These are phyloP conservation scores for Urocolius indicus DNA, from an alignment of 2,113 vertebrate species.

Conservation along the genomic window DNA sequence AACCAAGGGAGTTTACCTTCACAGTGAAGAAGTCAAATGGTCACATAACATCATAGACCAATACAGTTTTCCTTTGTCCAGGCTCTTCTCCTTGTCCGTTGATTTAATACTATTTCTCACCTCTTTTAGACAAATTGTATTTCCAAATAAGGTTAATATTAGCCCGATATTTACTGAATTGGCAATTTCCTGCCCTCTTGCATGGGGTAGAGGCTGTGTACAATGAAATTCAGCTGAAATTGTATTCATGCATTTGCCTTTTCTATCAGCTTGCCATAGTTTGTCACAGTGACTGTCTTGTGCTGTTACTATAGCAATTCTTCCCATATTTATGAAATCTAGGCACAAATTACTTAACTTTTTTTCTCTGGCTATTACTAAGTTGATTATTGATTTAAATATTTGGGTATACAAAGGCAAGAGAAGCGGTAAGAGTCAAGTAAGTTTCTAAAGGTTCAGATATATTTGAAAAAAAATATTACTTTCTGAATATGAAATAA, in stretches of 20 bases:
- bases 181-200: neutral
- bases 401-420: neutral
- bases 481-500: neutral
- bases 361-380: neutral
- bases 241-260: neutral
- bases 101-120: neutral
- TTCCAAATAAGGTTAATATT: neutral
- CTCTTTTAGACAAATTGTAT: neutral
- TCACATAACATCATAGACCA: neutral
- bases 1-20: neutral
- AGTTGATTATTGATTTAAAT: neutral
- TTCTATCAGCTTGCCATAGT: neutral
- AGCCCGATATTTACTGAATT: neutral
- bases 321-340: neutral
- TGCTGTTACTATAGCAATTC: constrained; percentile 27
- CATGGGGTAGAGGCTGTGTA: neutral
- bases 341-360: neutral
- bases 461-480: neutral
- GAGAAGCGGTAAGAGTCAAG: neutral
- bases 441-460: neutral
- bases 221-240: constrained; percentile 9
- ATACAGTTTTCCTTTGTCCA: neutral
- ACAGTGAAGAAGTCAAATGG: neutral
- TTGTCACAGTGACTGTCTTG: constrained; percentile 21
- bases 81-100: neutral